A percentile compares a stretch with the other conserved stretches of the same genome.
Evolutionary conservation across 2,888 invertebrate species (phyloP).

Genomic region (Pristionchus mayeri): DNA sequence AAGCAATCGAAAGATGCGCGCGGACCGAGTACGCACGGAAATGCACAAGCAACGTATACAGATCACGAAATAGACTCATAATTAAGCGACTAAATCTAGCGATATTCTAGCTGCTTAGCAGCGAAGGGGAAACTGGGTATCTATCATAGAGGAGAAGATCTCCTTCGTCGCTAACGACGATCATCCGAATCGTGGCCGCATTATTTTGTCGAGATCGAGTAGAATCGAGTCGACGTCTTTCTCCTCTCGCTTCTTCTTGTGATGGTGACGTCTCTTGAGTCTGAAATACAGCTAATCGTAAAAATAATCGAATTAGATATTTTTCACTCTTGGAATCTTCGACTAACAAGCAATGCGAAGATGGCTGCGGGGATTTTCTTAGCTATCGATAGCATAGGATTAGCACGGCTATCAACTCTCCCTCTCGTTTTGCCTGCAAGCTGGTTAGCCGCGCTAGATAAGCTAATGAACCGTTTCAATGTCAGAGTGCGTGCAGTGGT

Average conservation of each 20-base stretch:
- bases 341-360: too few species aligned
- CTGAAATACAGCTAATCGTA: background rate
- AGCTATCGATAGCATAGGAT: too few species aligned
- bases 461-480: constrained; percentile 38
- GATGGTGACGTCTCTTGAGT: constrained; percentile 47
- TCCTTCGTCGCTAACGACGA: background rate
- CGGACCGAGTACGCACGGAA: background rate
- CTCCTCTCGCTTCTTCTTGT: constrained; percentile 21
- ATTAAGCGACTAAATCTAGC: constrained; percentile 6
- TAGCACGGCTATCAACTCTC: constrained; percentile 3
- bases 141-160: background rate
- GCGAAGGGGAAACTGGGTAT: background rate
- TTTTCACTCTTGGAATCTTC: too few species aligned
- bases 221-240: constrained; percentile 47
- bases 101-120: background rate
- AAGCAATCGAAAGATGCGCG: constrained; percentile 20
- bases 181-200: constrained; percentile 49
- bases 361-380: too few species aligned
- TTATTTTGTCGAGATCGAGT: constrained; percentile 40
- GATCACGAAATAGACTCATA: constrained; percentile 6
- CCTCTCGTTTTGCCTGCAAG: background rate
- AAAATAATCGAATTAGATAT: too few species aligned
- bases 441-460: constrained; percentile 28
- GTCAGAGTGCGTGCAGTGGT: background rate
- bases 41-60: constrained; percentile 25